Conservation (phyloP, 2,888 invertebrate genomes). For the Agrotis clavis region DNA sequence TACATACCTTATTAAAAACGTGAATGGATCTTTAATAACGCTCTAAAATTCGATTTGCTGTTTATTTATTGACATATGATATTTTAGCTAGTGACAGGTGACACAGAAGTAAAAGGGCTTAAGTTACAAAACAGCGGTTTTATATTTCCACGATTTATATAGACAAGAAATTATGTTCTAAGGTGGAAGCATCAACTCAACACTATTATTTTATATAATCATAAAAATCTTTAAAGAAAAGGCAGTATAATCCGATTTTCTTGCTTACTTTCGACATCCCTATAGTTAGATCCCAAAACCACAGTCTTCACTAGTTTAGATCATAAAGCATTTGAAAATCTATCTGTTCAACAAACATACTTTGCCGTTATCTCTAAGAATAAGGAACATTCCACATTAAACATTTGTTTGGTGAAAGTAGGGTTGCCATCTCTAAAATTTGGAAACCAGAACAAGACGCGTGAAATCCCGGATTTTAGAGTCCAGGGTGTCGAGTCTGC, state of each 20-base stretch:
- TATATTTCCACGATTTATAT: too few relatives aligned
- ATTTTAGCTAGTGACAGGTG: conserved; percentile 4
- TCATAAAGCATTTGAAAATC: conserved; percentile 59
- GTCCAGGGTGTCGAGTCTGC: too few relatives aligned
- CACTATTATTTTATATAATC: too few relatives aligned
- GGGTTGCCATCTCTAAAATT: too few relatives aligned
- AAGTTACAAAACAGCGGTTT: neutral
- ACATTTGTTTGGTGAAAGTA: conserved; percentile 55
- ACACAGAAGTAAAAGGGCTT: conserved; percentile 3
- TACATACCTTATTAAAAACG: conserved; percentile 38
- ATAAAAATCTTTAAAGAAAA: too few relatives aligned
- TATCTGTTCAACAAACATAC: conserved; percentile 61
- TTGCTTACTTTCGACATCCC: conserved; percentile 44
- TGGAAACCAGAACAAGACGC: too few relatives aligned
- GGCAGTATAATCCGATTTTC: too few relatives aligned
- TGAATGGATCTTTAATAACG: neutral
- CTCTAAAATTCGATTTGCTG: neutral
- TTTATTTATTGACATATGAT: conserved; percentile 13
- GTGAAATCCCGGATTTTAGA: too few relatives aligned
- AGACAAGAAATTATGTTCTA: too few relatives aligned
- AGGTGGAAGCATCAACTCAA: too few relatives aligned
- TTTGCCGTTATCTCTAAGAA: conserved; percentile 33
- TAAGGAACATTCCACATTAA: conserved; percentile 49
- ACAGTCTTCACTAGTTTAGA: conserved; percentile 48
- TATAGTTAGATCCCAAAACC: conserved; percentile 53